Percentiles rank a stretch among this genome's conserved stretches.
phyloP scores from a whole-genome alignment of 2,797 vertebrate species.

The Microtus obscurus region DNA sequence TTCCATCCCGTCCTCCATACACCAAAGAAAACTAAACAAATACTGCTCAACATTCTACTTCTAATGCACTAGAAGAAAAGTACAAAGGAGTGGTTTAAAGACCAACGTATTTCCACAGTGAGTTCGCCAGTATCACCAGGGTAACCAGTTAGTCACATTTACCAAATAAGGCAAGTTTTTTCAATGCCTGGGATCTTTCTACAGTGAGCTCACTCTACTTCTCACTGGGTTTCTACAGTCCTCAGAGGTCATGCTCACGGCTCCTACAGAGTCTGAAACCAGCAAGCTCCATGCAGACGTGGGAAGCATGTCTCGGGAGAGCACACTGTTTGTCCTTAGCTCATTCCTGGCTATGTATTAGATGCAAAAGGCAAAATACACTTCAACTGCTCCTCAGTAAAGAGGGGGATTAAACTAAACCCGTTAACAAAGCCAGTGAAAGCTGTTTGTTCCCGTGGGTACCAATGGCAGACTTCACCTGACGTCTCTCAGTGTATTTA shows the following conservation, averaged over 20 bases:
- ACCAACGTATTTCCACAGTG: slow-evolving; percentile 85
- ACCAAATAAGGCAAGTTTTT: slow-evolving; percentile 92
- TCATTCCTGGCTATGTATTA: slow-evolving; percentile 76
- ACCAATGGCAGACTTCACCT: neutral
- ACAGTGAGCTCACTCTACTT: slow-evolving; percentile 89
- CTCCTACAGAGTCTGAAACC: slow-evolving; percentile 86
- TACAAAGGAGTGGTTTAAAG: slow-evolving; percentile 84
- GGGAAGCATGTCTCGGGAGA: slow-evolving; percentile 77
- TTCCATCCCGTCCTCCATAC: slow-evolving; percentile 66
- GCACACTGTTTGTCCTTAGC: slow-evolving; percentile 73
- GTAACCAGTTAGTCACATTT: slow-evolving; percentile 88
- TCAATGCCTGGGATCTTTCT: slow-evolving; percentile 89
- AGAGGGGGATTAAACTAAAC: slow-evolving; percentile 13
- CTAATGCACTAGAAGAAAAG: slow-evolving; percentile 77
- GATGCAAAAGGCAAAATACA: slow-evolving; percentile 79
- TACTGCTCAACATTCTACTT: slow-evolving; percentile 80
- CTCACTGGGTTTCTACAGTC: slow-evolving; percentile 85
- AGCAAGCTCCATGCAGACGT: slow-evolving; percentile 78
- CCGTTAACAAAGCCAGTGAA: neutral
- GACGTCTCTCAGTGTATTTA: neutral
- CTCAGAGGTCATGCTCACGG: slow-evolving; percentile 84
- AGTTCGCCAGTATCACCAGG: slow-evolving; percentile 89
- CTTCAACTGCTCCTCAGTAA: slow-evolving; percentile 67
- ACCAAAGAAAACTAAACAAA: slow-evolving; percentile 76
- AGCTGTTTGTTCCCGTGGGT: neutral